Conservation (phyloP, 1,140 invertebrate species). For the Aphidius ervi region DNA sequence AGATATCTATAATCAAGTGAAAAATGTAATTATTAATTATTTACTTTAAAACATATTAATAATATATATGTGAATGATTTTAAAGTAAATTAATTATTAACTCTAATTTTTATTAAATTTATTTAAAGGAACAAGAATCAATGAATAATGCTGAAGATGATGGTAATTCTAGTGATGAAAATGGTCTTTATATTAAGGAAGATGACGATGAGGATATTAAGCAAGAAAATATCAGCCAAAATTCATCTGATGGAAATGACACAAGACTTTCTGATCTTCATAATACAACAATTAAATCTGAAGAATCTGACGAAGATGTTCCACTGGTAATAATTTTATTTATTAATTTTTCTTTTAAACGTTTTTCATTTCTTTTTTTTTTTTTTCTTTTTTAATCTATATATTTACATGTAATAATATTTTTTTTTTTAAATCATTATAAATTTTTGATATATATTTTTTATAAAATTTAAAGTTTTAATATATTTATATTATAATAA, state of each 20-base stretch:
- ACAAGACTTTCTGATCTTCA: constrained; percentile 50
- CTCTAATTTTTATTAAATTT: not conserved
- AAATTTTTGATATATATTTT: too few relatives aligned
- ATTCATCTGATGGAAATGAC: constrained; percentile 45
- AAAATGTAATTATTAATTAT: constrained; percentile 33
- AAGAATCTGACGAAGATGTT: constrained; percentile 71
- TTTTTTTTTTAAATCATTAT: too few relatives aligned
- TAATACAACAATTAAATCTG: constrained; percentile 49
- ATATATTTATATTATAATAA: too few relatives aligned
- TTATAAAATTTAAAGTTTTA: too few relatives aligned
- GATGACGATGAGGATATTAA: constrained; percentile 40
- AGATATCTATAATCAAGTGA: constrained; percentile 31
- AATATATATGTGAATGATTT: too few relatives aligned
- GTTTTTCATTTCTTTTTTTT: constrained; percentile 11
- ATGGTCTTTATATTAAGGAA: constrained; percentile 47
- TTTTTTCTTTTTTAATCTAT: constrained; percentile 7
- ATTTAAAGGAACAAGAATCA: constrained; percentile 34
- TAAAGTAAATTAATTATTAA: too few relatives aligned
- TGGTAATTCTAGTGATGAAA: constrained; percentile 48
- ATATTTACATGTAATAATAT: not conserved
- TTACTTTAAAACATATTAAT: too few relatives aligned
- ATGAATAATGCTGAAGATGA: constrained; percentile 50
- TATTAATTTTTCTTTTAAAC: not conserved
- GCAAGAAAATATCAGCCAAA: constrained; percentile 38
- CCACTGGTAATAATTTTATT: constrained; percentile 60